Evolutionary conservation across 2,797 vertebrate species (phyloP), one percentile per base, ranked within the genome.

Genomic region (Danio kyathit): DNA sequence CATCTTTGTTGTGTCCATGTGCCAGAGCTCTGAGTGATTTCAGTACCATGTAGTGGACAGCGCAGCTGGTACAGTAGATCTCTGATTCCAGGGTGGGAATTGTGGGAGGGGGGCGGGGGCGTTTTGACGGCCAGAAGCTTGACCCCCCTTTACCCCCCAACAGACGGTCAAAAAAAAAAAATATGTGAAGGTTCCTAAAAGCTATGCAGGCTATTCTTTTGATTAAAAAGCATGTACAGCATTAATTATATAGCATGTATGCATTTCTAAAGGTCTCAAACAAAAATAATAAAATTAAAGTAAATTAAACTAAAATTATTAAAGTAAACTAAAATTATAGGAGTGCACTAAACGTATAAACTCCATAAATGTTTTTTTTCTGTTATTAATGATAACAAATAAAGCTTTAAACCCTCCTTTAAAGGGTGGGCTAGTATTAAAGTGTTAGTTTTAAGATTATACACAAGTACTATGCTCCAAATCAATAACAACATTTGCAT

Each of bases 1-100:
- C 61, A 49, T 41, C 71, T 48, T n/a, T 7, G 19, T 16, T 66
- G 51, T 59, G 12, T 7, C 44, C 21, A 54, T 56, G 80, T 21
- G 52, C 51, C 44, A 46, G 43, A 40, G 52, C 14, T 59, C 52
- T 29, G 19, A 71, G 19, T 52, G 19, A 13, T 59, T 83, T 80
- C 7, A 81, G 84, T 84, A 84, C 88, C 86, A 77, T 85, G 87
- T 87, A 76, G 86, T 82, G 82, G 84, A 86, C 71, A 74, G 79
- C 84, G 73, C 79, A 76, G 83, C 64, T 61, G 66, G 17, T 70
- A 69, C 75, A 74, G 64, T 74, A 66, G 16, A 49, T 40, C 46
- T 40, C 21, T 12, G n/a, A 29, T 72, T 56, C 46, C n/a, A 60
- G 71, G 52, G 29, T 52, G n/a, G 46, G 29, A 80, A 19, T 12